phyloP scores from a whole-genome alignment of 2,113 vertebrate species.

The Cyanistes caeruleus region DNA sequence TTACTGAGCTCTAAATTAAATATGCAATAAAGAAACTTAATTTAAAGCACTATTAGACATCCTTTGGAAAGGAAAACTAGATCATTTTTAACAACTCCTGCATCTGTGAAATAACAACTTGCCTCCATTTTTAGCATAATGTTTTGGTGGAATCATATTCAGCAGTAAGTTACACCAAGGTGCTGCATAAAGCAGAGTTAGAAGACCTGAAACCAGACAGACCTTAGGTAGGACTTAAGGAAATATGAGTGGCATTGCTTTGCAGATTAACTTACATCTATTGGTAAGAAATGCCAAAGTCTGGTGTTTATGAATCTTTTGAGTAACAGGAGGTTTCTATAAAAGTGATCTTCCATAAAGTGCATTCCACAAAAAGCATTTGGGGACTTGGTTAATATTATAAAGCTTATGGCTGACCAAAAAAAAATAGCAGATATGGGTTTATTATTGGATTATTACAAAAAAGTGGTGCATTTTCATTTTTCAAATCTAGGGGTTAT shows the following conservation, averaged over 20 bases:
- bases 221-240: background rate
- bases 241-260: background rate
- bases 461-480: background rate
- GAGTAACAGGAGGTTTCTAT: background rate
- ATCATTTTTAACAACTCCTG: conserved; percentile 37
- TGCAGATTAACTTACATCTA: background rate
- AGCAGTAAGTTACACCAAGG: background rate
- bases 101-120: conserved; percentile 41
- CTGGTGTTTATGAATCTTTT: background rate
- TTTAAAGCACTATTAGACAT: background rate
- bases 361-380: background rate
- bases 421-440: background rate
- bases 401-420: background rate
- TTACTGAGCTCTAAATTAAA: conserved; percentile 40
- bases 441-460: background rate
- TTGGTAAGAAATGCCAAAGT: background rate
- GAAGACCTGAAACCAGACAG: background rate
- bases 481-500: background rate
- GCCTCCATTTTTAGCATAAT: conserved; percentile 21
- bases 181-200: background rate
- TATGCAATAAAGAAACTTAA: background rate
- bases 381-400: background rate
- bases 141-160: background rate
- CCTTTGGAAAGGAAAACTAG: conserved; percentile 10
- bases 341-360: background rate